Percentiles rank a stretch among this genome's conserved stretches.
These are phyloP conservation scores for Eira barbara DNA, from an alignment of 2,113 vertebrate genomes.

Conservation along the genomic window DNA sequence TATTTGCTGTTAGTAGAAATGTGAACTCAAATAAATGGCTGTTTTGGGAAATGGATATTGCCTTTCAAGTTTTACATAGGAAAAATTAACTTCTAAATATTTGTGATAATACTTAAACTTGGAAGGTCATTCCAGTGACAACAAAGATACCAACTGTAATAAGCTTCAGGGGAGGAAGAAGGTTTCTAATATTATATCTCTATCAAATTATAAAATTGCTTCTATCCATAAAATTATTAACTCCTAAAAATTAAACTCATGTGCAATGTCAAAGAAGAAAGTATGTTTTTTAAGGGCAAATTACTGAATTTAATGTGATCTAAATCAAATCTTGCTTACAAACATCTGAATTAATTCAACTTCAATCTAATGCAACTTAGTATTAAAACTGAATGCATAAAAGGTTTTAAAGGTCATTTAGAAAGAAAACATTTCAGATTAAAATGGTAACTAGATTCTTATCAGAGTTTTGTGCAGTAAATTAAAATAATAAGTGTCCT, in stretches of 20 bases:
- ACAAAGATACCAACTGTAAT: not conserved
- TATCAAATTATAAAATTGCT: constrained; percentile 14
- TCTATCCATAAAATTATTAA: not conserved
- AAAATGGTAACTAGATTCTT: constrained; percentile 45
- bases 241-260: not conserved
- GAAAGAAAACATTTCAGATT: constrained; percentile 8
- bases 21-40: constrained; percentile 24
- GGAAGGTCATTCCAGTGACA: not conserved
- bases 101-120: not conserved
- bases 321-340: constrained; percentile 16
- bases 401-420: not conserved
- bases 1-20: constrained; percentile 1
- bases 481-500: constrained; percentile 52
- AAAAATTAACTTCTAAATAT: not conserved
- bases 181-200: constrained; percentile 2
- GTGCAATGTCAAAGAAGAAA: not conserved
- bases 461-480: constrained; percentile 14
- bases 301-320: constrained; percentile 25
- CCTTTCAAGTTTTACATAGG: not conserved
- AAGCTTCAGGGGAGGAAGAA: not conserved
- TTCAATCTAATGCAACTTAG: constrained; percentile 20
- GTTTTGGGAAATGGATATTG: not conserved
- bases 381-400: not conserved
- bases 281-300: not conserved
- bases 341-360: constrained; percentile 34